A percentile compares a stretch with the other conserved stretches of the same genome.
These are phyloP conservation scores for Choloepus hoffmanni DNA, from an alignment of 2,113 vertebrate genomes.

Conservation along the genomic window DNA sequence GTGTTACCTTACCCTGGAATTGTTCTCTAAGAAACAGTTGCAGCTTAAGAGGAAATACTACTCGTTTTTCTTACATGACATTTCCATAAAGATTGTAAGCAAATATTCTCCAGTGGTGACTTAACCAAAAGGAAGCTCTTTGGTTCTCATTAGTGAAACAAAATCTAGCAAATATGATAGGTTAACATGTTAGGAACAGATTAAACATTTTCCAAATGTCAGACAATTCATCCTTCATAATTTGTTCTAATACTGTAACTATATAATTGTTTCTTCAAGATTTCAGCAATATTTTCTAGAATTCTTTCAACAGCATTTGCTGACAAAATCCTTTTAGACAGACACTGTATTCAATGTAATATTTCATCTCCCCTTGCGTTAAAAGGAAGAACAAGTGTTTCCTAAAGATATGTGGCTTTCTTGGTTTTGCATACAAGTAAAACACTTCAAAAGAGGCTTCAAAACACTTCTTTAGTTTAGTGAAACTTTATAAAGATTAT, in stretches of 20 bases:
- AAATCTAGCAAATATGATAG: neutral
- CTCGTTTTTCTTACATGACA: neutral
- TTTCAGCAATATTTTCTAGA: neutral
- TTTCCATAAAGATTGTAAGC: constrained; percentile 45
- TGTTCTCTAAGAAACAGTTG: constrained; percentile 57
- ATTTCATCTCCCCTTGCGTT: constrained; percentile 15
- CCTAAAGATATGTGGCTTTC: constrained; percentile 12
- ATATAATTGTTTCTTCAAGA: constrained; percentile 13
- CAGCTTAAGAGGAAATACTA: constrained; percentile 36
- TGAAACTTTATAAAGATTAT: neutral
- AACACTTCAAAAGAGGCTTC: neutral
- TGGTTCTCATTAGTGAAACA: constrained; percentile 32
- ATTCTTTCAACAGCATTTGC: constrained; percentile 50
- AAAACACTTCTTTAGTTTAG: neutral
- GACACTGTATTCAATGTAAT: constrained; percentile 30
- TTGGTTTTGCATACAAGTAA: constrained; percentile 17
- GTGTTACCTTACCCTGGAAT: neutral
- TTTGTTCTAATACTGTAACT: neutral
- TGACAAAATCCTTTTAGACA: constrained; percentile 50
- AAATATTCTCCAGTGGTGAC: neutral
- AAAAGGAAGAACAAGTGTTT: constrained; percentile 52
- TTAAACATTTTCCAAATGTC: neutral
- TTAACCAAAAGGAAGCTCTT: constrained; percentile 30
- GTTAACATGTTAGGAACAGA: neutral
- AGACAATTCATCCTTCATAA: neutral